Percentiles rank a stretch among this genome's conserved stretches.
Evolutionary conservation across 92 coral and sea anemone genomes (phyloP).

Genomic region (Galaxea fascicularis): DNA sequence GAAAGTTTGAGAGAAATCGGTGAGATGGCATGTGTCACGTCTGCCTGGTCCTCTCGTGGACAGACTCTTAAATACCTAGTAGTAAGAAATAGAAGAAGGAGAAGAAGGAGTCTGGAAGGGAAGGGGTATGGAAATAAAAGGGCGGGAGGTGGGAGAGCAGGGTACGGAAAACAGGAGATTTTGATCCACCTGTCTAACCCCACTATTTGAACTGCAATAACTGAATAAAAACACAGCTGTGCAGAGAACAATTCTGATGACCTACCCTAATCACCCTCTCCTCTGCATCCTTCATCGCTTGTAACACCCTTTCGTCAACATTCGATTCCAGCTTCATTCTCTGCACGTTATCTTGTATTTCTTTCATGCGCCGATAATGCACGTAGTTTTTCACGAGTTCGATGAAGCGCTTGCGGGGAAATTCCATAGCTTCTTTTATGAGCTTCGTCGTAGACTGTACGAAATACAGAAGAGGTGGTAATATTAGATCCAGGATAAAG

Average conservation of each 20-base stretch:
- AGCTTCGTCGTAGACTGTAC: constrained; percentile 77
- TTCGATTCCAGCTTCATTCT: constrained; percentile 60
- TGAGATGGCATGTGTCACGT: too few relatives aligned
- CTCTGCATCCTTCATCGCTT: constrained; percentile 73
- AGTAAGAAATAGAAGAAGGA: too few relatives aligned
- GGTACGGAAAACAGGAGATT: too few relatives aligned
- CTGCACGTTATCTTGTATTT: constrained; percentile 76
- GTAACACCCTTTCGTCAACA: constrained; percentile 62
- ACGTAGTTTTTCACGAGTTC: constrained; percentile 81
- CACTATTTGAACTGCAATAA: too few relatives aligned
- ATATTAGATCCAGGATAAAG: not conserved
- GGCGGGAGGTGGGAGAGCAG: too few relatives aligned
- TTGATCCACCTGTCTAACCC: too few relatives aligned
- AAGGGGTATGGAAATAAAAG: too few relatives aligned
- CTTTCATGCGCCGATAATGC: constrained; percentile 76
- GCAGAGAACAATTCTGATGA: not conserved
- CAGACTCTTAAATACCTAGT: too few relatives aligned
- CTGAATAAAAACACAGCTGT: not conserved
- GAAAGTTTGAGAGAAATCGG: too few relatives aligned
- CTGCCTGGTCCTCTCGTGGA: too few relatives aligned
- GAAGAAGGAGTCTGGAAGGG: too few relatives aligned
- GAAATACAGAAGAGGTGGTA: not conserved
- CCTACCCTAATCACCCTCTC: constrained; percentile 73
- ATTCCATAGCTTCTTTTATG: constrained; percentile 82
- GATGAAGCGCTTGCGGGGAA: constrained; percentile 80